A percentile compares a stretch with the other conserved stretches of the same genome.
phyloP scores from a whole-genome alignment of 92 coral and sea anemone species.

The Parazoanthus swiftii region DNA sequence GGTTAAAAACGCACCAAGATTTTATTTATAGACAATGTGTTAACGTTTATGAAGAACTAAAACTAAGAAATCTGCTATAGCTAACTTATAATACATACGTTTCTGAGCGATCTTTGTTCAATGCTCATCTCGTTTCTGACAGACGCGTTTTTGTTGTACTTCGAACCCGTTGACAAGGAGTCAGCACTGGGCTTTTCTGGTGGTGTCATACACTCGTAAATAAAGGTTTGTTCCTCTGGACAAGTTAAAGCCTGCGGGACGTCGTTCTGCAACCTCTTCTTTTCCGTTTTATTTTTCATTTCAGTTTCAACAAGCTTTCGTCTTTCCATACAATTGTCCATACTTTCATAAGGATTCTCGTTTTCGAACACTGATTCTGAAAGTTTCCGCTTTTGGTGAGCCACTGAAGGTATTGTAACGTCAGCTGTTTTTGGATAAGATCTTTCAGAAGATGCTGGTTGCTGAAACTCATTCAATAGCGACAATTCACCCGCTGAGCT shows the following conservation, averaged over 20 bases:
- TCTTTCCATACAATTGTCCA: neutral
- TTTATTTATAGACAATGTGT: too few species aligned
- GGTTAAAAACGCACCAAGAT: too few species aligned
- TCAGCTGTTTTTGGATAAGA: neutral
- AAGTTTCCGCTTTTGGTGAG: neutral
- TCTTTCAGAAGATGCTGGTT: neutral
- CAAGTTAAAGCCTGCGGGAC: too few species aligned
- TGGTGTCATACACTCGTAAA: neutral
- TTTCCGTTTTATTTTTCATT: too few species aligned
- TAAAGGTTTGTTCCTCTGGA: neutral
- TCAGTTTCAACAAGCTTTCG: neutral
- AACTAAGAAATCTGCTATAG: too few species aligned
- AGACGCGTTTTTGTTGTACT: neutral
- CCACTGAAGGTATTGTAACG: too few species aligned
- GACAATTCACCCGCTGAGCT: neutral
- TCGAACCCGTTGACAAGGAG: neutral
- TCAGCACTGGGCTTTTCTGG: neutral
- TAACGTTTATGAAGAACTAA: too few species aligned
- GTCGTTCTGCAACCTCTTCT: neutral
- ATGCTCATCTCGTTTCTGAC: neutral
- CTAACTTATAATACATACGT: neutral
- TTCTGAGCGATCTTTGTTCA: neutral
- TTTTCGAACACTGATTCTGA: neutral
- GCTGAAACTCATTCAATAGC: neutral
- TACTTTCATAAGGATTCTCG: neutral